Conservation (phyloP, 2,113 vertebrate genomes). For the Coturnix japonica region DNA sequence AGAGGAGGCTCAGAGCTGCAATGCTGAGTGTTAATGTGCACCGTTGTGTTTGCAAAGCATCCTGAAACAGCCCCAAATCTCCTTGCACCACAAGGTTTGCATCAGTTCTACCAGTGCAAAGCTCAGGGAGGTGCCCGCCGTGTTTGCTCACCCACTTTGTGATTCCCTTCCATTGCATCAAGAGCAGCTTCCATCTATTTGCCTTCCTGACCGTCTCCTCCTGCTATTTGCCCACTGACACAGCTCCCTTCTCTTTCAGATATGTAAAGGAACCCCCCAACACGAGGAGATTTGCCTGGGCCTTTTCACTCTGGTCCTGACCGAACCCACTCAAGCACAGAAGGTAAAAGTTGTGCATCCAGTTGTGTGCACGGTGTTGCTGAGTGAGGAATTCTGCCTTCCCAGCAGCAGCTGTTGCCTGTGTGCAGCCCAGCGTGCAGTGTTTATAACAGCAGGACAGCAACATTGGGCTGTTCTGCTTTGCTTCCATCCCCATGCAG, state of each 20-base stretch:
- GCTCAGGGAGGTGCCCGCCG: accelerated
- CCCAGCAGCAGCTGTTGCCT: background rate
- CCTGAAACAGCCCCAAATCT: background rate
- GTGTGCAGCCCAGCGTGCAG: background rate
- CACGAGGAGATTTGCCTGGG: conserved; percentile 96
- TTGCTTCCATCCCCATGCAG: background rate
- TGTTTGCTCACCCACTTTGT: accelerated
- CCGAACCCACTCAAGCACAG: conserved; percentile 88
- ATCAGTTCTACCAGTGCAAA: accelerated
- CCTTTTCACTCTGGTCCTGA: conserved; percentile 89
- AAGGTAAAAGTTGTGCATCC: conserved; percentile 79
- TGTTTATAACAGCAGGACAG: background rate
- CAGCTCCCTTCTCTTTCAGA: conserved; percentile 63
- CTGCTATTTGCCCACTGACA: accelerated
- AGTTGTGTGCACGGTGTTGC: accelerated
- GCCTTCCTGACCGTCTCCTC: background rate
- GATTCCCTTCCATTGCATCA: accelerated
- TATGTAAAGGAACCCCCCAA: conserved; percentile 93
- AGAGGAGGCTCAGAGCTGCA: background rate
- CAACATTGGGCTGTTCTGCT: accelerated
- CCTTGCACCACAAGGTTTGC: accelerated
- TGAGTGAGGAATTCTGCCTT: accelerated
- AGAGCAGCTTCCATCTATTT: accelerated
- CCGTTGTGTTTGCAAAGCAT: too few species aligned
- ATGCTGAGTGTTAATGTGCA: background rate